Conservation (phyloP, 1,140 invertebrate species). For the Drosophila funebris region DNA sequence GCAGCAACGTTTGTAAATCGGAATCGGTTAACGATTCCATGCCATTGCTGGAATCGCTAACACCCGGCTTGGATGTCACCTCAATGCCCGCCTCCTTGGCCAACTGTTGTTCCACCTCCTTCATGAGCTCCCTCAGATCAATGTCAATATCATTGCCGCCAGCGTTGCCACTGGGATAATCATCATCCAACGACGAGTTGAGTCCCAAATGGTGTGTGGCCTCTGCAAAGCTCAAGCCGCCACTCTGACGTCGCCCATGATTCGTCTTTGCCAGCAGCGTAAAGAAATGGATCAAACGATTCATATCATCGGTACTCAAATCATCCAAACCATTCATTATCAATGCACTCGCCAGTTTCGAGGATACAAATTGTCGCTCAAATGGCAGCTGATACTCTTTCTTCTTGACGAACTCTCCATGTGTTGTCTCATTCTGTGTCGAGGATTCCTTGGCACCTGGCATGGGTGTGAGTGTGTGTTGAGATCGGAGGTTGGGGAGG, state of each 20-base stretch:
- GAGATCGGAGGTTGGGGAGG: neutral
- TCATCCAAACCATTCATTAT: conserved; percentile 90
- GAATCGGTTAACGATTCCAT: conserved; percentile 90
- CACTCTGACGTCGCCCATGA: conserved; percentile 21
- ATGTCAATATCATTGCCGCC: conserved; percentile 30
- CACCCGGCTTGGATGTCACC: neutral
- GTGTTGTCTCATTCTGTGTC: neutral
- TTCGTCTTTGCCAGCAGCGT: conserved; percentile 85
- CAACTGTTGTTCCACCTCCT: conserved; percentile 65
- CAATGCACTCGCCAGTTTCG: conserved; percentile 90
- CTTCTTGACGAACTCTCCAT: neutral
- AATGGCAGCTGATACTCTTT: conserved; percentile 57
- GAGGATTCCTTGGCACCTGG: conserved; percentile 11
- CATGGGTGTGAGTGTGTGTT: neutral
- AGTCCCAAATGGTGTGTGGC: conserved; percentile 25
- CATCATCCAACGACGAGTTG: neutral
- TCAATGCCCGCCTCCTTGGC: conserved; percentile 34
- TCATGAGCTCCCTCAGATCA: conserved; percentile 58
- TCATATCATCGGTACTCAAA: conserved; percentile 90
- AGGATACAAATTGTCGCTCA: conserved; percentile 85
- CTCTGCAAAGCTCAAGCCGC: conserved; percentile 41
- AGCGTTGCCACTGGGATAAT: neutral
- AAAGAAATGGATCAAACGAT: conserved; percentile 90
- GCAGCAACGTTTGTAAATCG: conserved; percentile 89
- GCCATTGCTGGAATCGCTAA: conserved; percentile 46